Base-by-base conservation (phyloP, 2,113 vertebrate species). In the Bufo gargarizans region DNA sequence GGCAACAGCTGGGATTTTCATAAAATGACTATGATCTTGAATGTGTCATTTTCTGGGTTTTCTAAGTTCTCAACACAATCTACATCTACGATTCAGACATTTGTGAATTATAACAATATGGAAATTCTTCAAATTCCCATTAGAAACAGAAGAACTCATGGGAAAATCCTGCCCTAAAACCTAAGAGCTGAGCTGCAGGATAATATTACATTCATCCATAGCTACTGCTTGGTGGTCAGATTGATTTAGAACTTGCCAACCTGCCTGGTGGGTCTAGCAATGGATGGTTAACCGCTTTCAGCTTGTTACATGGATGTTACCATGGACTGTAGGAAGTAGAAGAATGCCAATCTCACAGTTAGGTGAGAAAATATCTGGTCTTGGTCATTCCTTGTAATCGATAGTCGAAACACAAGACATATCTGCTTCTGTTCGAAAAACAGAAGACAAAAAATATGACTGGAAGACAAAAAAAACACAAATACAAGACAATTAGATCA, bases 401-500 rank as follows among this genome's bases (percentile, higher is more conserved):
- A 82, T 81, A 17, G 61, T 43, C 11, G 19, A 17, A 45, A 59
- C n/a, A 49, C 7, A 11, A 49, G 33, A 80, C 12, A n/a, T 4
- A 77, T 14, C 56, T 80, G 22, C 11, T 14, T 13, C 20, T 69
- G 14, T 67, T 33, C 33, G 14, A 5, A 71, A 71, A 33, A 47
- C 16, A 49, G 19, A 69, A 50, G 20, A 20, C 6, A 79, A 33
- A 55, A 33, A 22, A 20, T 43, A 14, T 58, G 55, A 53, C 55
- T 59, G 17, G 50, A 20, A 33, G 76, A 33, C 53, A 61, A 22
- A 4, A 16, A n/a, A 22, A 16, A 72, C 6, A 2, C 19, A 45
- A 58, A 11, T 45, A 65, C 80, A 50, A 82, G 33, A 82, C 59
- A 83, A 83, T 69, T 63, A 67, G 13, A n/a, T 58, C 50, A 80